Evolutionary conservation across 2,797 vertebrate species (phyloP).

Genomic region (Microcaecilia unicolor): DNA sequence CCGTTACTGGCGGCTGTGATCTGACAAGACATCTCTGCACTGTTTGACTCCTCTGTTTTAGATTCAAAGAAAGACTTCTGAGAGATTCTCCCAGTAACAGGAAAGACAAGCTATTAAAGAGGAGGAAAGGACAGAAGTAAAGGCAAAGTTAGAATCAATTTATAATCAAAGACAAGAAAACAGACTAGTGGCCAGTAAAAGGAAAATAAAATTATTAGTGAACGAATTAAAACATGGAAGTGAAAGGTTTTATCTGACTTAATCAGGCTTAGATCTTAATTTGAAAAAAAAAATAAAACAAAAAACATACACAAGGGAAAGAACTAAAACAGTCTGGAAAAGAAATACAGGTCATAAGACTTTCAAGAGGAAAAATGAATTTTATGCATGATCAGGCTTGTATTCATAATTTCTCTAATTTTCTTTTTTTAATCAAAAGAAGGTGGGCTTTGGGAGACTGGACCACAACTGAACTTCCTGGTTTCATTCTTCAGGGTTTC

Average conservation of each 20-base stretch:
- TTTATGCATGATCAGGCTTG: constrained; percentile 27
- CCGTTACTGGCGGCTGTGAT: constrained; percentile 79
- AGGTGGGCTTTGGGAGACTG: neutral
- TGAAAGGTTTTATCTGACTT: constrained; percentile 29
- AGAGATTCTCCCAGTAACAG: constrained; percentile 81
- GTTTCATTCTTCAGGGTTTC: no score
- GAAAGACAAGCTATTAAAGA: constrained; percentile 79
- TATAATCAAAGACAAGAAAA: constrained; percentile 53
- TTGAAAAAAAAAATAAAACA: constrained; percentile 17
- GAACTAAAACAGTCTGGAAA: no score
- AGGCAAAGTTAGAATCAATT: constrained; percentile 64
- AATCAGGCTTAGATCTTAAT: constrained; percentile 5
- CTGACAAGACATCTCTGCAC: constrained; percentile 86
- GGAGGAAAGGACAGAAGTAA: constrained; percentile 59
- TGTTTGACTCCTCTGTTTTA: constrained; percentile 86
- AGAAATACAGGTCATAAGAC: constrained; percentile 28
- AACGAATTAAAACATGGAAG: constrained; percentile 31
- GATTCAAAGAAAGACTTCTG: constrained; percentile 86
- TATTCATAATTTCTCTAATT: constrained; percentile 10
- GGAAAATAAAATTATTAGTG: constrained; percentile 52
- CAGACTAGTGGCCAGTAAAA: constrained; percentile 52
- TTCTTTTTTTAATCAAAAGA: constrained; percentile 15
- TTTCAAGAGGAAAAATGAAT: constrained; percentile 19
- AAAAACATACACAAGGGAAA: constrained; percentile 22
- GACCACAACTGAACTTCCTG: constrained; percentile 4